Percentiles rank a stretch among this genome's conserved stretches.
These are phyloP conservation scores for Diorhabda sublineata DNA, from an alignment of 1,140 invertebrate species.

Conservation along the genomic window DNA sequence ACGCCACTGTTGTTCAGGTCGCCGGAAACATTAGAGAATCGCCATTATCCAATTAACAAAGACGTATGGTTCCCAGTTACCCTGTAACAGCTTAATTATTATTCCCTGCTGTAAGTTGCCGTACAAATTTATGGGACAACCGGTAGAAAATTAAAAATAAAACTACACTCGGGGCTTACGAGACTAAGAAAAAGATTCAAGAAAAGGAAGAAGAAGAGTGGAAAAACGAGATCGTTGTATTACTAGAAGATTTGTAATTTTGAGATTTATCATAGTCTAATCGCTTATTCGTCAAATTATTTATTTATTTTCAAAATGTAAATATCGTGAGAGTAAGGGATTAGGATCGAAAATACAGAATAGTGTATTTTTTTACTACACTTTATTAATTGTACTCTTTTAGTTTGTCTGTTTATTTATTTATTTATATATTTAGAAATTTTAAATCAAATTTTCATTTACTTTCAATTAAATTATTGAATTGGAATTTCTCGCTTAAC, in stretches of 20 bases:
- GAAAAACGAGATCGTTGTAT: constrained; percentile 2
- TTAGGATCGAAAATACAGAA: background rate
- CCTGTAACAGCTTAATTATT: constrained; percentile 19
- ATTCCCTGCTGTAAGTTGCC: constrained; percentile 9
- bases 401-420: no score
- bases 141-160: constrained; percentile 19
- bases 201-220: background rate
- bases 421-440: no score
- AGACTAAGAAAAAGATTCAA: background rate
- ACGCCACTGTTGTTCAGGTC: constrained; percentile 17
- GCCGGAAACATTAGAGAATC: constrained; percentile 18
- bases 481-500: no score
- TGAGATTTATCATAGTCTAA: background rate
- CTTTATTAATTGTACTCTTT: no score
- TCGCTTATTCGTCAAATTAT: background rate
- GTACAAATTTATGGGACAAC: constrained; percentile 12
- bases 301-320: background rate
- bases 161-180: constrained; percentile 10
- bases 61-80: constrained; percentile 16
- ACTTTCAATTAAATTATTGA: no score
- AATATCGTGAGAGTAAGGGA: background rate
- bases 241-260: background rate
- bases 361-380: no score
- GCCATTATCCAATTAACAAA: constrained; percentile 21
- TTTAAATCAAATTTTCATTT: no score